Percentiles rank a stretch among this genome's conserved stretches.
Conservation (phyloP, 2,797 vertebrate species). For the Myotis myotis region DNA sequence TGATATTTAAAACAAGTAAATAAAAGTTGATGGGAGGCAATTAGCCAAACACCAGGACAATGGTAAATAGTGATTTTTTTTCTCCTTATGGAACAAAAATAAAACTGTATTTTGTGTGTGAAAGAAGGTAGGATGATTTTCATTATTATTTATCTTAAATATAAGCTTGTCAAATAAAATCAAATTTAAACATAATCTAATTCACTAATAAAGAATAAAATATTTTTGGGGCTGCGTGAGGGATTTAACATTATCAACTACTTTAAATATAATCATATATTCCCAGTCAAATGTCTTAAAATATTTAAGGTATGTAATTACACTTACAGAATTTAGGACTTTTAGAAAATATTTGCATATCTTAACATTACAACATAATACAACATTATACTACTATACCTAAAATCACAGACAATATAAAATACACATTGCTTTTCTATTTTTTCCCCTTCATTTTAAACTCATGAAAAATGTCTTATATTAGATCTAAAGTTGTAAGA, state of each 20-base stretch:
- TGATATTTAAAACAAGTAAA: slow-evolving; percentile 46
- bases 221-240: neutral
- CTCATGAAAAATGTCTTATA: neutral
- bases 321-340: neutral
- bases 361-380: neutral
- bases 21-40: slow-evolving; percentile 6
- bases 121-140: neutral
- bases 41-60: slow-evolving; percentile 12
- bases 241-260: neutral
- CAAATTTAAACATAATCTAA: neutral
- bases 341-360: slow-evolving; percentile 14
- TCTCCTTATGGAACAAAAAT: neutral
- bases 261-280: slow-evolving; percentile 9
- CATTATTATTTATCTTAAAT: neutral
- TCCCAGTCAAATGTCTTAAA: neutral
- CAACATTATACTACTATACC: slow-evolving; percentile 3
- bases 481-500: slow-evolving; percentile 26
- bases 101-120: neutral
- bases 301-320: neutral
- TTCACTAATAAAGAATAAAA: slow-evolving; percentile 38
- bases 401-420: slow-evolving; percentile 20
- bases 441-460: slow-evolving; percentile 17
- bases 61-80: neutral
- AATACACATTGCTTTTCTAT: slow-evolving; percentile 10
- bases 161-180: neutral